Percentiles rank a stretch among this genome's conserved stretches.
phyloP scores from a whole-genome alignment of 2,797 vertebrate species.

The Sylvia borin region DNA sequence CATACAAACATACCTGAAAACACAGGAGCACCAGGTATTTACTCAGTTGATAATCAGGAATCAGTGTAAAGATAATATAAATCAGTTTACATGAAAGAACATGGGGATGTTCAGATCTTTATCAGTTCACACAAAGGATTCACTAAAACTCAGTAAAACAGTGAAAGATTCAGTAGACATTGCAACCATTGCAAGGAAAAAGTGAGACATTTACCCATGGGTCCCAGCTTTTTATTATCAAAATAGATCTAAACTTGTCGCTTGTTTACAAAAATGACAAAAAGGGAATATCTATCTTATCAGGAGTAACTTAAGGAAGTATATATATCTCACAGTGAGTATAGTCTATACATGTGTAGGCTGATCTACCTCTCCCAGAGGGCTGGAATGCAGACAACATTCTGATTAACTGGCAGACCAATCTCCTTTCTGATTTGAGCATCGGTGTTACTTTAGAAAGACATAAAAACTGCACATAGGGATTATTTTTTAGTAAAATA shows the following conservation, averaged over 20 bases:
- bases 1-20: background rate
- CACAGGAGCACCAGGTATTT: background rate
- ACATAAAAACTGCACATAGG: background rate
- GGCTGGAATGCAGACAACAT: background rate
- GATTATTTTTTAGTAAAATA: background rate
- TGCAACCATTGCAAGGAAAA: background rate
- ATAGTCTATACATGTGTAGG: background rate
- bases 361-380: background rate
- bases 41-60: background rate
- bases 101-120: background rate
- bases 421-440: background rate
- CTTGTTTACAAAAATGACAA: background rate
- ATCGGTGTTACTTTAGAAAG: background rate
- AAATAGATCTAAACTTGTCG: background rate
- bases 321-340: background rate
- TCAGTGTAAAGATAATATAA: background rate
- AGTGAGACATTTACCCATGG: background rate
- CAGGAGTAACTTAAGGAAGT: background rate
- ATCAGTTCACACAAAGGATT: background rate
- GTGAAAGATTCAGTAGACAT: background rate
- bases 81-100: background rate
- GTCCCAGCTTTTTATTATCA: background rate
- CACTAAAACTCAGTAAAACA: background rate
- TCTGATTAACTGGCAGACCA: background rate
- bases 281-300: background rate